Evolutionary conservation across 2,797 vertebrate genomes (phyloP).

Genomic region (Rhabdomys pumilio): DNA sequence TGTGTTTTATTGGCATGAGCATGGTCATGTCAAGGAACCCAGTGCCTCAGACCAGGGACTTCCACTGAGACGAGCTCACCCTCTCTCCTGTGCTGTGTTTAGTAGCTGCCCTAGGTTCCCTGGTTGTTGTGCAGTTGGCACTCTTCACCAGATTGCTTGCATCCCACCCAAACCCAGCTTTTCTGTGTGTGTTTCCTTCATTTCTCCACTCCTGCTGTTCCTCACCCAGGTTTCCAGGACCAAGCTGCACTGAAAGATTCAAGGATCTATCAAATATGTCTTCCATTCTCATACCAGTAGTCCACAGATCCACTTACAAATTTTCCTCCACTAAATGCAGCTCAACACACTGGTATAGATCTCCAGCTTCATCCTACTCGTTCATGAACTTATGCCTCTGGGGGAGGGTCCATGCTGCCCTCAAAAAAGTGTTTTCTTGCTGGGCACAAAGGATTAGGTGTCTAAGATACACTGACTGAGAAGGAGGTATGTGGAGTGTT

Average conservation of each 20-base stretch:
- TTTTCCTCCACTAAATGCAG: too few relatives aligned
- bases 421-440: not conserved
- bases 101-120: not conserved
- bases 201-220: not conserved
- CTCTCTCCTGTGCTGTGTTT: not conserved
- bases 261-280: not conserved
- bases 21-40: not conserved
- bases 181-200: not conserved
- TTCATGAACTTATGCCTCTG: not conserved
- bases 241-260: not conserved
- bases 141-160: not conserved
- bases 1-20: not conserved
- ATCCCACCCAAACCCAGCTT: not conserved
- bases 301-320: too few relatives aligned
- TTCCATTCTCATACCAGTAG: not conserved
- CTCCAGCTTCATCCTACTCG: not conserved
- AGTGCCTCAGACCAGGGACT: not conserved
- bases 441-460: not conserved
- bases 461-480: not conserved
- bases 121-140: too few relatives aligned
- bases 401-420: not conserved
- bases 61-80: not conserved
- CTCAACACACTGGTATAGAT: fast-evolving
- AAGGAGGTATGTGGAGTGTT: not conserved
- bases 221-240: not conserved